Evolutionary conservation across 2,888 invertebrate species (phyloP), one percentile per base, ranked within the genome.

Genomic region (Ferdinandea cuprea): DNA sequence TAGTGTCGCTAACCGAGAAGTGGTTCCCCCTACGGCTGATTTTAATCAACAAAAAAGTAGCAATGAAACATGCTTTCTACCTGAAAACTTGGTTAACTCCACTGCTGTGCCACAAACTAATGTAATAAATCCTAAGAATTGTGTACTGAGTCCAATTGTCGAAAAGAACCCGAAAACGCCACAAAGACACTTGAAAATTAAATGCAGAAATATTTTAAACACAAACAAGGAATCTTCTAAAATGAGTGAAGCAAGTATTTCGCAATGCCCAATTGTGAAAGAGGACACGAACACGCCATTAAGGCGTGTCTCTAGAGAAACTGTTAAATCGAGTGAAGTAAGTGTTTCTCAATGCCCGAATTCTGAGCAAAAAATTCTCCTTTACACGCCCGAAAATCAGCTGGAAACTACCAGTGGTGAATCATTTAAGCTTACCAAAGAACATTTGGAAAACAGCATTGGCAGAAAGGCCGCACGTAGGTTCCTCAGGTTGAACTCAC

Each of bases 401-500:
- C 1, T 6, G 0, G 9, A 28, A 11, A 63, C 32, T 15, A 37
- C 69, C 15, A 44, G 44, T n/a, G 77, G 77, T 13, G 80, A 79
- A 3, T 52, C 80, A 13, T 88, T 88, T 25, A 86, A 85, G 0
- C 86, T 90, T 2, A 90, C 88, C n/a, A 86, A 87, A 66, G 86
- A 88, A 3, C 83, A 86, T 30, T 85, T 90, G 4, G 84, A 86
- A 3, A 79, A 74, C 1, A 68, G 86, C 0, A 87, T 90, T 76
- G 91, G 91, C 2, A 37, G 72, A 19, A 86, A 86, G 1, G 65
- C 58, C 0, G 87, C 91, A 0, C 78, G 78, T 0, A 87, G 88
- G 40, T 89, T 88, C 35, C 46, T 89, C 0, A 89, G 87, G 50
- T 87, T 87, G 40, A 86, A 90, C 61, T 58, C 86, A 2, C 88